Evolutionary conservation across 1,140 invertebrate genomes (phyloP).

Genomic region (Brachionus plicatilis): DNA sequence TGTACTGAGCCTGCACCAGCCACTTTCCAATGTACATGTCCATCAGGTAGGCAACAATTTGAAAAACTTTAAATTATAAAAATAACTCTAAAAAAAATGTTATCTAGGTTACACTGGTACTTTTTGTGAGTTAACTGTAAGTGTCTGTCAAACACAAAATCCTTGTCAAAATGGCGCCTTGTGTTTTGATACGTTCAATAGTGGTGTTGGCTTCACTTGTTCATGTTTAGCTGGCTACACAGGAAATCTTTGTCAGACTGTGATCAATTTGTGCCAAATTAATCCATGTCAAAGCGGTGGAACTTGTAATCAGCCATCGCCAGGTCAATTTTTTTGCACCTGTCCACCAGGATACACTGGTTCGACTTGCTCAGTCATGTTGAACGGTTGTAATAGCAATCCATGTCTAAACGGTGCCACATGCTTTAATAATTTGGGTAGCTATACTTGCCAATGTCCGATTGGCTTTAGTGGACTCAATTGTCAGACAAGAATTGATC

Average conservation of each 20-base stretch:
- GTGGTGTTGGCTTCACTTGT: conserved; percentile 4
- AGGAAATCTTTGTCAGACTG: conserved; percentile 41
- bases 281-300: conserved; percentile 45
- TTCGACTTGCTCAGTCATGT: conserved; percentile 42
- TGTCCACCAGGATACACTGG: conserved; percentile 45
- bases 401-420: conserved; percentile 45
- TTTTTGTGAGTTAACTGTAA: conserved; percentile 38
- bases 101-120: conserved; percentile 60
- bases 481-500: conserved; percentile 47
- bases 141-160: neutral
- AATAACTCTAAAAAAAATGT: conserved; percentile 67
- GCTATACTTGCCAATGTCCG: conserved; percentile 61
- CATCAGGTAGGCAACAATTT: conserved; percentile 61
- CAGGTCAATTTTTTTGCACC: conserved; percentile 43
- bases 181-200: conserved; percentile 65
- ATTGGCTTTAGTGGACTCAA: conserved; percentile 44
- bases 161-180: conserved; percentile 84
- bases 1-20: conserved; percentile 39
- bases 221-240: conserved; percentile 39
- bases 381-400: conserved; percentile 41
- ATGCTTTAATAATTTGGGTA: conserved; percentile 58
- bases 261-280: conserved; percentile 39
- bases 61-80: conserved; percentile 52
- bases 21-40: conserved; percentile 58
- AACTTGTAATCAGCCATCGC: conserved; percentile 42